Conservation (phyloP, 2,797 vertebrate genomes). For the Gymnopithys bicolor region DNA sequence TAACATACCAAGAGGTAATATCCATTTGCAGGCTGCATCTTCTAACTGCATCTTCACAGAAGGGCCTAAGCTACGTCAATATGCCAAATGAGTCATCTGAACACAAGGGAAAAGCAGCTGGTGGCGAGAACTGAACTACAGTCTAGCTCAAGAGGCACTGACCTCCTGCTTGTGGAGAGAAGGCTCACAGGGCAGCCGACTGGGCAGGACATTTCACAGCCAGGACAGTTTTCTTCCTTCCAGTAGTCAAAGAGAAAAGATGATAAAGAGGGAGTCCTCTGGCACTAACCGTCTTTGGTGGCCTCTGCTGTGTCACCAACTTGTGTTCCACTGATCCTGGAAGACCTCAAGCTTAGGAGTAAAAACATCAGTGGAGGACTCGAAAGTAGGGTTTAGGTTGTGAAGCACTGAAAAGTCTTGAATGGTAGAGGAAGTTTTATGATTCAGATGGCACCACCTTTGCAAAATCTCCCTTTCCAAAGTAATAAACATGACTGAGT, state of each 20-base stretch:
- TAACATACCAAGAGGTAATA: neutral
- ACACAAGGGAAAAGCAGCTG: neutral
- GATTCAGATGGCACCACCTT: neutral
- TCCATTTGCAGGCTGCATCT: neutral
- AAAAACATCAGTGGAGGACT: neutral
- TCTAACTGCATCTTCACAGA: neutral
- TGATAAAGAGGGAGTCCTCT: neutral
- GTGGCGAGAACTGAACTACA: neutral
- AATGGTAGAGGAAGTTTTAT: neutral
- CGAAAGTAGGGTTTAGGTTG: neutral
- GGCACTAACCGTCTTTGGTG: neutral
- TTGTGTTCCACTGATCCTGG: neutral
- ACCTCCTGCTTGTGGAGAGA: neutral
- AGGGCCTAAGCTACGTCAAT: fast-evolving
- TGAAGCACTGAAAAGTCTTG: neutral
- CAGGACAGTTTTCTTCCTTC: neutral
- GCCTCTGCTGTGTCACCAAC: neutral
- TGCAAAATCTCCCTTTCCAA: neutral
- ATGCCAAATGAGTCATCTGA: neutral
- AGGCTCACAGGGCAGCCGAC: neutral
- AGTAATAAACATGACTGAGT: neutral
- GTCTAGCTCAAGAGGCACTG: neutral
- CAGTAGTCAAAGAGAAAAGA: neutral
- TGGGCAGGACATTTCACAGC: neutral
- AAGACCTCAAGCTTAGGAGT: neutral